Evolutionary conservation across 2,888 invertebrate species (phyloP).

Genomic region (Caenorhabditis doughertyi): DNA sequence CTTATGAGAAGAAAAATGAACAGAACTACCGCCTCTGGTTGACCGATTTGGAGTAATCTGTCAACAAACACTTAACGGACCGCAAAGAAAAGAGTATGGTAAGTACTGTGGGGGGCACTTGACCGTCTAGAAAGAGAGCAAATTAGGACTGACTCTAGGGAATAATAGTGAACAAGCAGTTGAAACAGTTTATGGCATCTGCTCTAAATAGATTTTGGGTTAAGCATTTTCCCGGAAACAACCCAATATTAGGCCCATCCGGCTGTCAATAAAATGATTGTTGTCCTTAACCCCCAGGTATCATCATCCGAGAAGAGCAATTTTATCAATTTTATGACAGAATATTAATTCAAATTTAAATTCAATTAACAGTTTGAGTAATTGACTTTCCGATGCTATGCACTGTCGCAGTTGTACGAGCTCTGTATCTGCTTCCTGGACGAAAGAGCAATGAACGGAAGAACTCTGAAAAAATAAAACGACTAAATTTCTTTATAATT

Average conservation of each 20-base stretch:
- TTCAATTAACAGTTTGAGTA: neutral
- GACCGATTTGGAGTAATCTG: conserved; percentile 21
- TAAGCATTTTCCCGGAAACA: too few species aligned
- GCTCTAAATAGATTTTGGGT: too few species aligned
- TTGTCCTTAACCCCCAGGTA: too few species aligned
- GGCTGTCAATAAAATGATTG: too few species aligned
- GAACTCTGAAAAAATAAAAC: conserved; percentile 2
- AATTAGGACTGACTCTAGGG: neutral
- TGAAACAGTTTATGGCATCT: neutral
- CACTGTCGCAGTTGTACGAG: neutral
- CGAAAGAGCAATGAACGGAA: neutral
- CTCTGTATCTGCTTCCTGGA: conserved; percentile 7
- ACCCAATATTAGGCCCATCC: too few species aligned
- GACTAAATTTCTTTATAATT: neutral
- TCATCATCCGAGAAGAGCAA: too few species aligned
- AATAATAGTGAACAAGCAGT: neutral
- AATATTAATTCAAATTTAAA: too few species aligned
- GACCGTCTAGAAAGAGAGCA: neutral
- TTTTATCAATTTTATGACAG: neutral
- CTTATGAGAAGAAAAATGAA: neutral
- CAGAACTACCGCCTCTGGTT: neutral
- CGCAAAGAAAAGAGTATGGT: conserved; percentile 30
- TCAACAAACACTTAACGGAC: conserved; percentile 34
- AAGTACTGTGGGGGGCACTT: conserved; percentile 3
- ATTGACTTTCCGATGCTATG: neutral